These are phyloP conservation scores for Rhyacichthys aspro DNA, from an alignment of 2,797 vertebrate species.

Conservation along the genomic window DNA sequence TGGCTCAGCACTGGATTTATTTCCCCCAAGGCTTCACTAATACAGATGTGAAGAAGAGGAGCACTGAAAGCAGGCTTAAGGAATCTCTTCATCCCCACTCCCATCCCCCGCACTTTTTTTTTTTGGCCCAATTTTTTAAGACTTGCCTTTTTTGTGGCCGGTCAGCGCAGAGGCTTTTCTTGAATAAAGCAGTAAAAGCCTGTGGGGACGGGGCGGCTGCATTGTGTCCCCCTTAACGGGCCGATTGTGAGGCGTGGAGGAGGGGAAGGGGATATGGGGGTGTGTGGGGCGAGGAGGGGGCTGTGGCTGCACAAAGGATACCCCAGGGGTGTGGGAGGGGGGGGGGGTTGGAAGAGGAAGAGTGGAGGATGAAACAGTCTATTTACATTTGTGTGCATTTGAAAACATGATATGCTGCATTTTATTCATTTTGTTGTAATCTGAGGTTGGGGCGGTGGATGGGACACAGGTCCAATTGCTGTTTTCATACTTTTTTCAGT, in stretches of 20 bases:
- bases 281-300: conserved; percentile 44
- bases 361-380: conserved; percentile 55
- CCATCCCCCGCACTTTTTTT: conserved; percentile 48
- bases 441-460: too few relatives aligned
- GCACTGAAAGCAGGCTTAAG: conserved; percentile 38
- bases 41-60: conserved; percentile 50
- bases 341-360: conserved; percentile 45
- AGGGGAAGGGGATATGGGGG: conserved; percentile 62
- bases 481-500: too few relatives aligned
- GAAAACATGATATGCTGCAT: too few relatives aligned
- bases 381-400: neutral
- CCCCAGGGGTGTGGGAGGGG: conserved; percentile 71
- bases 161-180: conserved; percentile 72
- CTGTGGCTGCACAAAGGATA: conserved; percentile 63
- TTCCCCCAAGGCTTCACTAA: conserved; percentile 32
- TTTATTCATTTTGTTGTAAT: too few relatives aligned
- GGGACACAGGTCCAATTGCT: too few relatives aligned
- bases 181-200: conserved; percentile 71
- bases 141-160: conserved; percentile 79
- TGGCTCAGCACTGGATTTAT: conserved; percentile 12
- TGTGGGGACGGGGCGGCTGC: conserved; percentile 70
- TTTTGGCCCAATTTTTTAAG: conserved; percentile 70
- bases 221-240: conserved; percentile 74
- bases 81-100: conserved; percentile 67
- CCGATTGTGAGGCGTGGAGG: conserved; percentile 72